Evolutionary conservation across 2,113 vertebrate species (phyloP).

Genomic region (Lucifuga dentata): DNA sequence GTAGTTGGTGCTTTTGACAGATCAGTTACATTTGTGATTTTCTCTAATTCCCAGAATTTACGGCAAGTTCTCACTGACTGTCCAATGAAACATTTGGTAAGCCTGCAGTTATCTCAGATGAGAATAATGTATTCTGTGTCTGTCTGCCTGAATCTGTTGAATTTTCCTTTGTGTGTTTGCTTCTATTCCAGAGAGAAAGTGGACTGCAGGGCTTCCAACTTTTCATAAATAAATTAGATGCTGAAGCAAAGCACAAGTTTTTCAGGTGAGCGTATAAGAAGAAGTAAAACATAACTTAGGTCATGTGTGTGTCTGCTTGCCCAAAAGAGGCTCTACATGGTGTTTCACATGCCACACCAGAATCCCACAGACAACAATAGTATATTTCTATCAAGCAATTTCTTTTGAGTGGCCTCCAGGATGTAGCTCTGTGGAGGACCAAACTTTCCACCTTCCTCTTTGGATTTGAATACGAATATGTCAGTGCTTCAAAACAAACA

Average conservation of each 20-base stretch:
- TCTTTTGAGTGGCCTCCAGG: too few relatives aligned
- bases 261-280: conserved; percentile 86
- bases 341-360: too few relatives aligned
- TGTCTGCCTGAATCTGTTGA: background rate
- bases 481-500: too few relatives aligned
- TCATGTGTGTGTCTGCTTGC: background rate
- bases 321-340: too few relatives aligned
- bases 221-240: conserved; percentile 90
- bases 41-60: conserved; percentile 83
- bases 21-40: background rate
- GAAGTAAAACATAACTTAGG: background rate
- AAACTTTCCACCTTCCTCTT: too few relatives aligned
- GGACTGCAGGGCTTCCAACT: conserved; percentile 89
- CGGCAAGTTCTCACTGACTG: conserved; percentile 90
- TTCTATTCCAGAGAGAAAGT: conserved; percentile 86
- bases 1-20: background rate
- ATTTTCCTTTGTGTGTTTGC: background rate
- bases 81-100: conserved; percentile 90
- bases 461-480: too few relatives aligned
- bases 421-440: too few relatives aligned
- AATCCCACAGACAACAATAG: too few relatives aligned
- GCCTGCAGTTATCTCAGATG: conserved; percentile 49
- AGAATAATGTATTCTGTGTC: background rate
- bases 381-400: too few relatives aligned
- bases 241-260: conserved; percentile 91